A percentile compares a stretch with the other conserved stretches of the same genome.
Evolutionary conservation across 2,113 vertebrate genomes (phyloP).

Genomic region (Oxygymnocypris stewartii): DNA sequence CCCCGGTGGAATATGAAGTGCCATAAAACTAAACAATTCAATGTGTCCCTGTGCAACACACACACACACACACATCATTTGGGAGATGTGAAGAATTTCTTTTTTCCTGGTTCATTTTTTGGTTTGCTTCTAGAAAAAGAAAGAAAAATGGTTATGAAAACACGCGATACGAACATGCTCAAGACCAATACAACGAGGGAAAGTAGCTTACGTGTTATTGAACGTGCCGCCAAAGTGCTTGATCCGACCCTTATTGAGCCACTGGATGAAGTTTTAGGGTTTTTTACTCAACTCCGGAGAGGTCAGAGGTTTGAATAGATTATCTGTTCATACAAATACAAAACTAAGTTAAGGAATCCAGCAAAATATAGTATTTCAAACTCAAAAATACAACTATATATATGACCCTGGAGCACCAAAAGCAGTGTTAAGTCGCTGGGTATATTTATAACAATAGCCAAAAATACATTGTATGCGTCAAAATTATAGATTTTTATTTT

Average conservation of each 20-base stretch:
- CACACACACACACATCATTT: slow-evolving; percentile 60
- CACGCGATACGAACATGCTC: neutral
- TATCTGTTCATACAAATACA: slow-evolving; percentile 55
- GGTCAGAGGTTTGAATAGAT: slow-evolving; percentile 67
- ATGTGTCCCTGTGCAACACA: neutral
- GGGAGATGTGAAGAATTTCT: slow-evolving; percentile 73
- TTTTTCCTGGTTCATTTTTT: slow-evolving; percentile 54
- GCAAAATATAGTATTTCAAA: neutral
- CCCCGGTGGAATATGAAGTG: neutral
- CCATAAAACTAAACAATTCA: neutral
- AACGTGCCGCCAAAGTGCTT: slow-evolving; percentile 53
- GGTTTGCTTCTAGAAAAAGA: slow-evolving; percentile 59
- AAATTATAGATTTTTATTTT: too few species aligned
- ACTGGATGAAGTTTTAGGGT: slow-evolving; percentile 49
- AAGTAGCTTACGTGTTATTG: slow-evolving; percentile 67
- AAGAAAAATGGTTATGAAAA: neutral
- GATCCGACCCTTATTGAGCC: slow-evolving; percentile 67
- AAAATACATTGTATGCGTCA: too few species aligned
- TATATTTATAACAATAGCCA: too few species aligned
- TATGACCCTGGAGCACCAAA: too few species aligned
- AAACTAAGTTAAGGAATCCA: neutral
- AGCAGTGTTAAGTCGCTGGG: too few species aligned
- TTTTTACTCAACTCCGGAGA: slow-evolving; percentile 70
- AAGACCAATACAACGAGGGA: neutral
- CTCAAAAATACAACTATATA: neutral